Evolutionary conservation across 2,797 vertebrate genomes (phyloP).

Genomic region (Myotis myotis): DNA sequence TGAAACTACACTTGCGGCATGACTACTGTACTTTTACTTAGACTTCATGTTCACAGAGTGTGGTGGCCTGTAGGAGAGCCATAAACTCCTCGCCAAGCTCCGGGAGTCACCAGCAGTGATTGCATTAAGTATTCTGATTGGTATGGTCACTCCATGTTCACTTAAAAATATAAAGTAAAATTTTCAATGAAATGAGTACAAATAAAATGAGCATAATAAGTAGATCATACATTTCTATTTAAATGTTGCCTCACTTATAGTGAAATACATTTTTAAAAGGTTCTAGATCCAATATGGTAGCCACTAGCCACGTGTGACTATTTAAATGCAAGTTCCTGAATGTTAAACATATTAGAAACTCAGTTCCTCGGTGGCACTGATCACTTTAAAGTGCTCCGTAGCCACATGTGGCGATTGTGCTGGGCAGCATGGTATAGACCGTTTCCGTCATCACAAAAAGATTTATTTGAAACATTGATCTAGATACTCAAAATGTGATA

Average conservation of each 20-base stretch:
- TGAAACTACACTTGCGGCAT: background rate
- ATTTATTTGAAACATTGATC: background rate
- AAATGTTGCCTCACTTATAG: background rate
- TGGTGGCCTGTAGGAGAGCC: background rate
- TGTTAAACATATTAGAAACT: background rate
- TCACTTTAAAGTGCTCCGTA: background rate
- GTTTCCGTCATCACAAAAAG: background rate
- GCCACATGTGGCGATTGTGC: background rate
- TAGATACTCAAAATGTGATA: background rate
- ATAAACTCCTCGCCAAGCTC: background rate
- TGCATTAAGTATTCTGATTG: background rate
- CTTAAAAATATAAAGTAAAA: conserved; percentile 29
- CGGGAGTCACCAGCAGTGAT: background rate
- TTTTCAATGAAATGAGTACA: background rate
- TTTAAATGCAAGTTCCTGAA: background rate
- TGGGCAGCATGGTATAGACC: background rate
- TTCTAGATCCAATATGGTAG: background rate
- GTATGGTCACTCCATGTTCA: background rate
- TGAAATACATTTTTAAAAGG: background rate
- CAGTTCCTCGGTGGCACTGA: background rate
- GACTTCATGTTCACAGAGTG: background rate
- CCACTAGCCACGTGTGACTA: background rate
- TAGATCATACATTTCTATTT: background rate
- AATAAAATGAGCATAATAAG: background rate
- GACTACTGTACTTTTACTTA: background rate